Evolutionary conservation across 2,113 vertebrate genomes (phyloP).

Genomic region (Cyanoramphus novaezelandiae): DNA sequence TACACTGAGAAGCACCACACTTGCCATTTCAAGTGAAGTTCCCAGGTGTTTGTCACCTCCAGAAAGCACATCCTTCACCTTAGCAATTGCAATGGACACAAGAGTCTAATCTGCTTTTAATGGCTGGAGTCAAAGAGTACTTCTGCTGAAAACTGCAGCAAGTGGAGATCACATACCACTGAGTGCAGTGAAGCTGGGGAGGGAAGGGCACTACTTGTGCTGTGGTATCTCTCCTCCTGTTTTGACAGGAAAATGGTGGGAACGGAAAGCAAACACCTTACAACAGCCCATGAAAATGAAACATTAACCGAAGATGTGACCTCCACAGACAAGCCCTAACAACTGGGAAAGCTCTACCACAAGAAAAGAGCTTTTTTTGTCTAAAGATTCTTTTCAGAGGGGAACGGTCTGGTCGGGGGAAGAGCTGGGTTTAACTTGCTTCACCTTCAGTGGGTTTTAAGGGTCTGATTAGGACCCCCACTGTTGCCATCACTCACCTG

Average conservation of each 20-base stretch:
- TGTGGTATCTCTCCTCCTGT: neutral
- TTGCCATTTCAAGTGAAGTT: neutral
- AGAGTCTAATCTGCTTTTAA: rapidly evolving
- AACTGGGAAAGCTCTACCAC: neutral
- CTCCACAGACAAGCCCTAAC: neutral
- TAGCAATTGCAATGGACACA: neutral
- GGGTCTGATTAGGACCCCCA: neutral
- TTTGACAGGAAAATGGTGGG: neutral
- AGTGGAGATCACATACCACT: neutral
- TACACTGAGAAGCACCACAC: neutral
- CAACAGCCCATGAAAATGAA: neutral
- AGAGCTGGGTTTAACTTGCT: neutral
- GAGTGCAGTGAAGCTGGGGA: neutral
- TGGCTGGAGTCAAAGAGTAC: neutral
- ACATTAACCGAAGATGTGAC: neutral
- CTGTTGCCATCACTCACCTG: rapidly evolving
- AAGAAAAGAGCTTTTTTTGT: neutral
- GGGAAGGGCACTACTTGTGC: neutral
- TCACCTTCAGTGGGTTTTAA: neutral
- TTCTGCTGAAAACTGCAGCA: neutral
- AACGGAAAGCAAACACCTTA: neutral
- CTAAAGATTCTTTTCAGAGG: neutral
- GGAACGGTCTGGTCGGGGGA: neutral
- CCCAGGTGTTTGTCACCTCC: neutral
- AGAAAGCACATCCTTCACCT: neutral